These are phyloP conservation scores for Tiliqua scincoides DNA, from an alignment of 2,113 vertebrate genomes.

Conservation along the genomic window DNA sequence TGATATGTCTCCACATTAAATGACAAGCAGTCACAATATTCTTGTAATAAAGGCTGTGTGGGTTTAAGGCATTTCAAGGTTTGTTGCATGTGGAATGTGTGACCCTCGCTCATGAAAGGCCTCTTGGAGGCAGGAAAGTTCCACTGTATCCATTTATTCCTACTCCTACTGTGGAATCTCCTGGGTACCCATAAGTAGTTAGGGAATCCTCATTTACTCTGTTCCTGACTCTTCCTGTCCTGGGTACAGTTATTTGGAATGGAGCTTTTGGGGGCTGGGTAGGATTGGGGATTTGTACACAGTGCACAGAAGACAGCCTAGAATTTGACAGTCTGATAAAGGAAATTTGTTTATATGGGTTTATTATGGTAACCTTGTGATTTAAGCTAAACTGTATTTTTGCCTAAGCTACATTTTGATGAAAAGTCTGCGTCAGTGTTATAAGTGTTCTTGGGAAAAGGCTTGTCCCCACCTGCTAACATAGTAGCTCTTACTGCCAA, in stretches of 20 bases:
- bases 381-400: neutral
- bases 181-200: neutral
- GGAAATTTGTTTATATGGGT: neutral
- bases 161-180: neutral
- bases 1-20: neutral
- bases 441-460: accelerated
- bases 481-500: neutral
- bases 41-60: neutral
- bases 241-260: neutral
- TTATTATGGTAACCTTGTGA: neutral
- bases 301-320: neutral
- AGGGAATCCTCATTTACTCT: neutral
- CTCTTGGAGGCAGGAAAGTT: neutral
- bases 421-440: neutral
- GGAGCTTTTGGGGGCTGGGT: neutral
- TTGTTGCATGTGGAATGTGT: neutral
- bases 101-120: neutral
- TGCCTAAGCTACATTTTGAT: neutral
- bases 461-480: accelerated
- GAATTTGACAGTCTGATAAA: neutral
- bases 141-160: neutral
- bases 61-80: neutral
- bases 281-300: neutral
- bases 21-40: neutral
- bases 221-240: neutral